A percentile compares a stretch with the other conserved stretches of the same genome.
Conservation (phyloP, 2,797 vertebrate species). For the Lutjanus campechanus region DNA sequence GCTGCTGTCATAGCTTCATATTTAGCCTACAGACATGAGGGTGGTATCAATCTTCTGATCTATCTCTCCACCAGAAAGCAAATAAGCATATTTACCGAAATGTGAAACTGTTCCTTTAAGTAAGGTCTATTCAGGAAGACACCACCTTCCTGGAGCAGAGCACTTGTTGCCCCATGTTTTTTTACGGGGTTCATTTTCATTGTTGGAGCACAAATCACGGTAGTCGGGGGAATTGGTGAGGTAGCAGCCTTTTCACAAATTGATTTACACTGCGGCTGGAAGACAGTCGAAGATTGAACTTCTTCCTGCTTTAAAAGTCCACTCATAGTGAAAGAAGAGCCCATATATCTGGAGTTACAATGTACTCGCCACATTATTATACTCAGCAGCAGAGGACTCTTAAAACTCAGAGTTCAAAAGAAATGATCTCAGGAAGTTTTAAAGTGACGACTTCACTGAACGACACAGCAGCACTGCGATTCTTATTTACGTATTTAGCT, state of each 20-base stretch:
- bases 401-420: neutral
- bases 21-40: neutral
- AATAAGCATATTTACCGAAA: neutral
- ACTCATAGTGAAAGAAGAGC: constrained; percentile 2
- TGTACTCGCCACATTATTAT: neutral
- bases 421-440: neutral
- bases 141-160: neutral
- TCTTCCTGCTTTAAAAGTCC: neutral
- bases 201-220: neutral
- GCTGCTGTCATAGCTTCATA: neutral
- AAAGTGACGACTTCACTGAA: neutral
- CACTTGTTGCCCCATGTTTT: neutral
- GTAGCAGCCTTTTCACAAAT: constrained; percentile 2
- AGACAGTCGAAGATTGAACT: neutral
- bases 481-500: neutral
- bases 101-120: neutral
- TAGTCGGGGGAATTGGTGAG: neutral
- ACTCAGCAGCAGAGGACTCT: neutral
- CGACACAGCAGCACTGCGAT: neutral
- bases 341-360: neutral
- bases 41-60: neutral
- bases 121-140: neutral
- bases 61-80: neutral
- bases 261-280: constrained; percentile 1
- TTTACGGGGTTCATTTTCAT: neutral